phyloP scores from a whole-genome alignment of 2,888 invertebrate species.

The Cerceris rybyensis region DNA sequence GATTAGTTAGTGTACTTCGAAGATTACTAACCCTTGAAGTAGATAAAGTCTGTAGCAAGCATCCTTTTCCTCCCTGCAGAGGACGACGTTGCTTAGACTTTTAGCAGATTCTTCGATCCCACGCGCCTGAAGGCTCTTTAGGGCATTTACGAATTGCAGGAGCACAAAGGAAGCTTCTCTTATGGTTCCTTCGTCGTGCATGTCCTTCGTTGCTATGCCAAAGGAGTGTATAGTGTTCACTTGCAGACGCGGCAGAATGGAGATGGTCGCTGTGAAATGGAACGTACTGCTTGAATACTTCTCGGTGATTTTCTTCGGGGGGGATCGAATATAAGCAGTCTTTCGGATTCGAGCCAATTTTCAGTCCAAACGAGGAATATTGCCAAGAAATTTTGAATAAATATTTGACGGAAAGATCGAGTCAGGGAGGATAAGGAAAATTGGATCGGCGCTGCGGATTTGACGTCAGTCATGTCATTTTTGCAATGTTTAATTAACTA shows the following conservation, averaged over 20 bases:
- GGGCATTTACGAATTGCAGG: constrained; percentile 90
- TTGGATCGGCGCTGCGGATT: too few relatives aligned
- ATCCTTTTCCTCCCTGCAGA: constrained; percentile 87
- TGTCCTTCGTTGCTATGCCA: constrained; percentile 83
- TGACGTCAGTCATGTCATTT: too few relatives aligned
- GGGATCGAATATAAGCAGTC: too few relatives aligned
- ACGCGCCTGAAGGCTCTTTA: constrained; percentile 91
- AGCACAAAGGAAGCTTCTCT: constrained; percentile 90
- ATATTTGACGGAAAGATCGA: not conserved
- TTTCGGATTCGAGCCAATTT: too few relatives aligned
- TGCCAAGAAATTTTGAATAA: too few relatives aligned
- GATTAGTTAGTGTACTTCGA: constrained; percentile 8
- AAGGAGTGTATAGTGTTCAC: constrained; percentile 89
- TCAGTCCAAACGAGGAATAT: too few relatives aligned
- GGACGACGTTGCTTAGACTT: constrained; percentile 88
- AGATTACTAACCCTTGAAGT: constrained; percentile 87
- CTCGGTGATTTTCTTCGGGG: not conserved
- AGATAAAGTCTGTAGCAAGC: constrained; percentile 87
- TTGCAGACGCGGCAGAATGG: constrained; percentile 89
- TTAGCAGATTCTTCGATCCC: constrained; percentile 91
- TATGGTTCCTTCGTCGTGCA: constrained; percentile 82
- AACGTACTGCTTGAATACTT: not conserved
- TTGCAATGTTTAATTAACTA: too few relatives aligned
- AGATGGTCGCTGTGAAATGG: constrained; percentile 86
- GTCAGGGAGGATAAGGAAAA: not conserved